Evolutionary conservation across 2,888 invertebrate species (phyloP).

Genomic region (Agonopterix arenella): DNA sequence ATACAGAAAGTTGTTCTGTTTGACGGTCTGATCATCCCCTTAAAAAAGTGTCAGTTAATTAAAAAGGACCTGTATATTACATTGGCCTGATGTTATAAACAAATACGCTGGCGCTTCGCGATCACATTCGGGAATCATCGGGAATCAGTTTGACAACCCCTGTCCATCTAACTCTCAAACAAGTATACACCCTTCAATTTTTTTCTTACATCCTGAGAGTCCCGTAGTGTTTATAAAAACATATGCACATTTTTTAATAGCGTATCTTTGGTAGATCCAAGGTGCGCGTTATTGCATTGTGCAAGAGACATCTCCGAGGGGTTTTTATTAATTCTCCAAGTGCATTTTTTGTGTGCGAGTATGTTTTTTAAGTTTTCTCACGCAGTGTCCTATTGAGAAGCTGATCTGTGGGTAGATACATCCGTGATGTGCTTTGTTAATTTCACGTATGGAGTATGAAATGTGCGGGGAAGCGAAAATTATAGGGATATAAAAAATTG

Average conservation of each 20-base stretch:
- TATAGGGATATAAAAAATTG: neutral
- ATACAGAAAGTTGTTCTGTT: too few relatives aligned
- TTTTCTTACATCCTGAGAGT: conserved; percentile 38
- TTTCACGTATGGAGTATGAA: conserved; percentile 37
- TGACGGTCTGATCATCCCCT: too few relatives aligned
- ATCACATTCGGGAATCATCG: neutral
- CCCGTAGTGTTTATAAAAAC: conserved; percentile 67
- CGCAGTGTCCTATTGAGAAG: conserved; percentile 59
- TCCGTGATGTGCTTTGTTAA: conserved; percentile 49
- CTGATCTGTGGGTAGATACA: conserved; percentile 76
- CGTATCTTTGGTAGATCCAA: conserved; percentile 58
- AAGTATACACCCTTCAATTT: conserved; percentile 45
- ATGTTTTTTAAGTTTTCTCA: conserved; percentile 72
- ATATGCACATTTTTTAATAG: conserved; percentile 73
- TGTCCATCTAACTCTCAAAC: conserved; percentile 18
- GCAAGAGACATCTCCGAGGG: conserved; percentile 59
- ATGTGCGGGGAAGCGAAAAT: conserved; percentile 25
- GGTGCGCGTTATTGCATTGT: conserved; percentile 57
- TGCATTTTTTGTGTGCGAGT: conserved; percentile 67
- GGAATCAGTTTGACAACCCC: conserved; percentile 35
- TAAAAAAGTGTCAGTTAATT: too few relatives aligned
- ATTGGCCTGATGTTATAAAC: too few relatives aligned
- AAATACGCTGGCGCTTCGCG: too few relatives aligned
- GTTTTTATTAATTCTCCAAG: conserved; percentile 66
- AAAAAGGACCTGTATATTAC: too few relatives aligned